phyloP scores from a whole-genome alignment of 2,888 invertebrate genomes.

The Bugula neritina region DNA sequence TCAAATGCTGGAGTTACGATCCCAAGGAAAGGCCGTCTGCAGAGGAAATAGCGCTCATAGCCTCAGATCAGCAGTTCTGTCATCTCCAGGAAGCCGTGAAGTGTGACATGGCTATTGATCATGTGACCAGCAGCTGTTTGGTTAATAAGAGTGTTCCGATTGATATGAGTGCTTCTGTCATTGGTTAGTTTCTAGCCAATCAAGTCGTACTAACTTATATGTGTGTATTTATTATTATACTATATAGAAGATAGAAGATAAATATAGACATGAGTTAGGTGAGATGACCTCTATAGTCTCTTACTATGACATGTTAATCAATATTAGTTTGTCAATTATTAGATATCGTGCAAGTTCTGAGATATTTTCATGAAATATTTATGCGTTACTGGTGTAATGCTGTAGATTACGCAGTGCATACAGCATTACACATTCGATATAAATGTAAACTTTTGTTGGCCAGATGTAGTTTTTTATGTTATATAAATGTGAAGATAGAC shows the following conservation, averaged over 20 bases:
- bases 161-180: conserved; percentile 14
- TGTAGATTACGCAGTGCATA: background rate
- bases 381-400: background rate
- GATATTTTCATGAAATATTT: too few relatives aligned
- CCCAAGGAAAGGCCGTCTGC: conserved; percentile 80
- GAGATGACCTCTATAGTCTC: too few relatives aligned
- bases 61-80: conserved; percentile 86
- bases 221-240: too few relatives aligned
- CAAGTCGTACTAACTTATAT: background rate
- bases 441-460: too few relatives aligned
- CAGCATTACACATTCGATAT: background rate
- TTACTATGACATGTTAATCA: too few relatives aligned
- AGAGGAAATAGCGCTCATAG: conserved; percentile 79
- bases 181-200: background rate
- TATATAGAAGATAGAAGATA: too few relatives aligned
- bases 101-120: background rate
- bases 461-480: too few relatives aligned
- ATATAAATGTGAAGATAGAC: too few relatives aligned
- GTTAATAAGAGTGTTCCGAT: background rate
- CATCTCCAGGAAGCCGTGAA: conserved; percentile 71
- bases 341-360: too few relatives aligned
- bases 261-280: too few relatives aligned
- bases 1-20: conserved; percentile 84
- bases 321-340: too few relatives aligned
- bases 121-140: conserved; percentile 1